Evolutionary conservation across 1,140 invertebrate species (phyloP), one percentile per base, ranked within the genome.

Genomic region (Coenobita brevimanus): DNA sequence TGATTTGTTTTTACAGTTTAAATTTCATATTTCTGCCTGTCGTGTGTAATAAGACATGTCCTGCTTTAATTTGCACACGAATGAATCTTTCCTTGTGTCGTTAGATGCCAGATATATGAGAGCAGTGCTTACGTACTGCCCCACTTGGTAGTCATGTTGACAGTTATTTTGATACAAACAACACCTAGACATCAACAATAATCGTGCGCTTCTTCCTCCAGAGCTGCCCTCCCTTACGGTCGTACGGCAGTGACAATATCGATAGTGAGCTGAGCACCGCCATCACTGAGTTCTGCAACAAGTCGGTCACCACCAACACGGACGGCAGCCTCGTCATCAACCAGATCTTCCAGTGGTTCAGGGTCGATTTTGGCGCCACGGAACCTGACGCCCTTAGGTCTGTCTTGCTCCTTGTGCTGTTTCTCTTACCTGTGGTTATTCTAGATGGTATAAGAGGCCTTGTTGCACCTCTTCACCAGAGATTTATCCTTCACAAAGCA

Each of bases 341-440:
- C 85, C 80, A 75, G 21, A 87, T 87, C 43, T 87, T 87, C 46
- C 8, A 87, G 24, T 87, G 85, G 85, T 87, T 87, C 76, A 80
- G 76, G 4, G 30, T 36, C n/a, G 85, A 87, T 64, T 87, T 87
- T 60, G 85, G 57, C 27, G 17, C 62, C 64, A 73, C 76, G 0
- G 76, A 87, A 50, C 3, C 38, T 6, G 30, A 50, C 3, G 62
- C 64, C 0, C 76, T 87, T 6, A 80, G 67, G 85, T 86, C 30
- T n/a, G 62, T 33, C 46, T 17, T 3, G 4, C 10, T 21, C 13
- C 4, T 3, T 43, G 15, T 21, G 36, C 43, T 17, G 4, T 57
- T 57, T 13, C 10, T 10, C n/a, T n/a, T 57, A 57, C 54, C 13
- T 57, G 54, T 57, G n/a, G 54, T 57, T 57, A 10, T n/a, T 57